These are phyloP conservation scores for Periphyllus acericola DNA, from an alignment of 2,888 invertebrate genomes.

Conservation along the genomic window DNA sequence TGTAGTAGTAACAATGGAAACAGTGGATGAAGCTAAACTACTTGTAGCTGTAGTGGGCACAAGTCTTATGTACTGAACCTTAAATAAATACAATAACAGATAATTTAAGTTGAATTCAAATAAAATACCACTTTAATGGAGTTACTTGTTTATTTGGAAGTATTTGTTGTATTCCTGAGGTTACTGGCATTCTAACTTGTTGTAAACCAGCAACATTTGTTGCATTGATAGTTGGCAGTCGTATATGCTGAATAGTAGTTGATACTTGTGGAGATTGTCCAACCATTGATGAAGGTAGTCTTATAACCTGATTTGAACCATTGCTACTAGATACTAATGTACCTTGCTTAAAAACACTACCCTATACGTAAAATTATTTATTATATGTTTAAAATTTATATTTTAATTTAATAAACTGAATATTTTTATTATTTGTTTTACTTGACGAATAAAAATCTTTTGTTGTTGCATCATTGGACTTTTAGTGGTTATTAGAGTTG, in stretches of 20 bases:
- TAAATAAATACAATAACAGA: background rate
- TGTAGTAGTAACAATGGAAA: slow-evolving; percentile 33
- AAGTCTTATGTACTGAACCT: slow-evolving; percentile 57
- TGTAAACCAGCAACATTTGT: slow-evolving; percentile 36
- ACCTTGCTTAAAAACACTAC: slow-evolving; percentile 48
- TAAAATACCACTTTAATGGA: background rate
- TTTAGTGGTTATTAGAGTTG: slow-evolving; percentile 66
- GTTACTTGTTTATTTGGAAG: slow-evolving; percentile 57
- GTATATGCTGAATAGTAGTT: slow-evolving; percentile 56
- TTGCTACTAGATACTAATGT: slow-evolving; percentile 48
- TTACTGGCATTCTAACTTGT: slow-evolving; percentile 48
- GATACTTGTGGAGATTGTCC: slow-evolving; percentile 49
- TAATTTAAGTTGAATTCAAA: background rate
- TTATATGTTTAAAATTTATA: background rate
- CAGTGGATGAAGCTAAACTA: slow-evolving; percentile 18
- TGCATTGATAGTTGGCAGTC: slow-evolving; percentile 54
- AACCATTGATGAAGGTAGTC: slow-evolving; percentile 54
- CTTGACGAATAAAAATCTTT: slow-evolving; percentile 67
- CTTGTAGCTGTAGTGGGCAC: slow-evolving; percentile 44
- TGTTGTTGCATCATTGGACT: slow-evolving; percentile 66
- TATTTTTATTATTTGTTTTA: slow-evolving; percentile 32
- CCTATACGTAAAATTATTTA: slow-evolving; percentile 24
- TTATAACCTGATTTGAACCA: slow-evolving; percentile 50
- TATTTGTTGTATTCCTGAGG: slow-evolving; percentile 54
- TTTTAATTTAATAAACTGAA: too few species aligned